Percentiles rank a stretch among this genome's conserved stretches.
These are phyloP conservation scores for Pogonus chalceus DNA, from an alignment of 1,140 invertebrate species.

Conservation along the genomic window DNA sequence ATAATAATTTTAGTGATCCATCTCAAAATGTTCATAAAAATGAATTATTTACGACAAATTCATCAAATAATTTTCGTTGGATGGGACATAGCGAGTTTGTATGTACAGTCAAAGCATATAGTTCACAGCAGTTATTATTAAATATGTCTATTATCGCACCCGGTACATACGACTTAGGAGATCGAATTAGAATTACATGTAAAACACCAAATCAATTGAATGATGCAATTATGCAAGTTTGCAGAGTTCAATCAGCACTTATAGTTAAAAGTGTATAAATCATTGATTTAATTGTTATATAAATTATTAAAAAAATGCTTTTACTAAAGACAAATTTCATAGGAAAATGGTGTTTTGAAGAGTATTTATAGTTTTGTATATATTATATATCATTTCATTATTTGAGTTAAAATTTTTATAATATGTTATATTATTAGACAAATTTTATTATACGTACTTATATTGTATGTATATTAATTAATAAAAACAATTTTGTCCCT, in stretches of 20 bases:
- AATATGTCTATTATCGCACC: conserved; percentile 25
- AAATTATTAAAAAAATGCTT: too few species aligned
- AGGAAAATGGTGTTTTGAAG: too few species aligned
- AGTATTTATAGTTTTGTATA: too few species aligned
- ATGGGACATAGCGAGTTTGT: conserved; percentile 24
- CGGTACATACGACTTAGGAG: conserved; percentile 32
- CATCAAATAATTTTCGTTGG: conserved; percentile 31
- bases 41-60: conserved; percentile 22
- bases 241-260: conserved; percentile 28
- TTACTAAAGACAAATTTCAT: too few species aligned
- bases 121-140: conserved; percentile 23
- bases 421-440: too few species aligned
- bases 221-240: conserved; percentile 24
- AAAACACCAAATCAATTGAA: conserved; percentile 20
- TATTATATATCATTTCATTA: too few species aligned
- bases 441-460: too few species aligned
- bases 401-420: too few species aligned
- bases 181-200: conserved; percentile 28
- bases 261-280: conserved; percentile 18
- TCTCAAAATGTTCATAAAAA: conserved; percentile 5
- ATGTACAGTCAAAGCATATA: conserved; percentile 24
- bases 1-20: conserved; percentile 15
- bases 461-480: too few species aligned
- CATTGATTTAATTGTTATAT: background rate
- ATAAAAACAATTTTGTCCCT: too few species aligned